A percentile compares a stretch with the other conserved stretches of the same genome.
These are phyloP conservation scores for Drosophila saltans DNA, from an alignment of 1,140 invertebrate species.

Conservation along the genomic window DNA sequence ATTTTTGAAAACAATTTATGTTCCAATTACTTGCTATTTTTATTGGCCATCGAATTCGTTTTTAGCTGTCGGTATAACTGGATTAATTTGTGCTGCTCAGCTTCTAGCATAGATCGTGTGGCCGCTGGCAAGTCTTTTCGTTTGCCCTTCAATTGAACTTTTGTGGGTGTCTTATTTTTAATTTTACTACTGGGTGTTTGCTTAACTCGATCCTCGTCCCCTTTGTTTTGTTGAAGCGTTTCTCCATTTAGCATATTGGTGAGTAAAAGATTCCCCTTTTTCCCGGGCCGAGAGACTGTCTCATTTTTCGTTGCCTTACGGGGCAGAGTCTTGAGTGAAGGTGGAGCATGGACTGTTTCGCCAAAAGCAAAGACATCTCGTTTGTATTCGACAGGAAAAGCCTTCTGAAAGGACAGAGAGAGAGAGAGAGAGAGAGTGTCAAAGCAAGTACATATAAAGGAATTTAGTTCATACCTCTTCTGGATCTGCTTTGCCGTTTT, in stretches of 20 bases:
- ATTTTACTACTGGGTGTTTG: slow-evolving; percentile 24
- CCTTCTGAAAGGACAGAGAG: slow-evolving; percentile 16
- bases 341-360: slow-evolving; percentile 87
- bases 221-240: not conserved
- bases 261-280: slow-evolving; percentile 85
- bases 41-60: slow-evolving; percentile 24
- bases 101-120: slow-evolving; percentile 85
- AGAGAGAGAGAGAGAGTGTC: not conserved
- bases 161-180: slow-evolving; percentile 39
- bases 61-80: slow-evolving; percentile 85
- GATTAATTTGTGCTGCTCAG: slow-evolving; percentile 85
- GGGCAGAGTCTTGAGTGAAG: slow-evolving; percentile 84
- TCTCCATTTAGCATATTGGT: slow-evolving; percentile 64
- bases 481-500: slow-evolving; percentile 54
- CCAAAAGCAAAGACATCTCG: slow-evolving; percentile 86
- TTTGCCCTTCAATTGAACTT: slow-evolving; percentile 84
- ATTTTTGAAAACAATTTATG: not conserved
- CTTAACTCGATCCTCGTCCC: not conserved
- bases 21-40: not conserved
- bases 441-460: no score
- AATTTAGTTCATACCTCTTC: slow-evolving; percentile 21
- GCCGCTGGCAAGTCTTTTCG: slow-evolving; percentile 85
- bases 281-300: slow-evolving; percentile 84
- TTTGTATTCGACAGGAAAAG: slow-evolving; percentile 58
- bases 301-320: slow-evolving; percentile 82